These are phyloP conservation scores for Decapterus maruadsi DNA, from an alignment of 2,797 vertebrate species.

Conservation along the genomic window DNA sequence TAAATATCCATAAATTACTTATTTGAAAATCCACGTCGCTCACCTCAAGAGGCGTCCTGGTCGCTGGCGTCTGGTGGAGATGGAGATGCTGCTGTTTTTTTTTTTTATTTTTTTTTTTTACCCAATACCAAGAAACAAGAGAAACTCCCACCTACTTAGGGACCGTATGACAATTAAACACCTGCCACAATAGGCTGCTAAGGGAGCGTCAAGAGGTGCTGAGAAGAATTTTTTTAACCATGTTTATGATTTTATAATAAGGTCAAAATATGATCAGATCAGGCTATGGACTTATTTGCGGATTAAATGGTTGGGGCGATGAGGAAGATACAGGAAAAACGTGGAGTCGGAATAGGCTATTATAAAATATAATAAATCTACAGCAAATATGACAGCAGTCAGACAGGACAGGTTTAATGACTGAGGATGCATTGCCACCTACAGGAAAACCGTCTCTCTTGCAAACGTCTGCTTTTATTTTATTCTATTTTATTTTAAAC, in stretches of 20 bases:
- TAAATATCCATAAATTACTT: not conserved
- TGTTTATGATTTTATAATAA: not conserved
- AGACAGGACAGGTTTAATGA: constrained; percentile 12
- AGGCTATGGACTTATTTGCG: not conserved
- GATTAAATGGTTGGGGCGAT: not conserved
- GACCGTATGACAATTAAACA: constrained; percentile 81
- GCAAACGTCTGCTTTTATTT: not conserved
- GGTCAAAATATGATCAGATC: not conserved
- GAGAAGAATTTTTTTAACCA: not conserved
- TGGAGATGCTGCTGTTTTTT: constrained; percentile 60
- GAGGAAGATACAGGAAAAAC: not conserved
- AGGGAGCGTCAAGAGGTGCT: constrained; percentile 63
- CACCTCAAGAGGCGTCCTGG: constrained; percentile 75
- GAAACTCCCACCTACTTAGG: constrained; percentile 85
- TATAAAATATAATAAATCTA: constrained; percentile 8
- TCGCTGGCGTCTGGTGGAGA: constrained; percentile 69
- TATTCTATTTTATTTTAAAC: not conserved
- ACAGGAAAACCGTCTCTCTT: constrained; percentile 47
- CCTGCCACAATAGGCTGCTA: constrained; percentile 31
- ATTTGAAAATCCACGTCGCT: constrained; percentile 55
- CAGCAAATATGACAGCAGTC: not conserved
- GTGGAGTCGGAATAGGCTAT: no score
- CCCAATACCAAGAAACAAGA: constrained; percentile 82
- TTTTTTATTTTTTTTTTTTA: constrained; percentile 39
- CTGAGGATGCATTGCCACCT: constrained; percentile 65